A percentile compares a stretch with the other conserved stretches of the same genome.
These are phyloP conservation scores for Ormyrus rosae DNA, from an alignment of 2,888 invertebrate species.

Conservation along the genomic window DNA sequence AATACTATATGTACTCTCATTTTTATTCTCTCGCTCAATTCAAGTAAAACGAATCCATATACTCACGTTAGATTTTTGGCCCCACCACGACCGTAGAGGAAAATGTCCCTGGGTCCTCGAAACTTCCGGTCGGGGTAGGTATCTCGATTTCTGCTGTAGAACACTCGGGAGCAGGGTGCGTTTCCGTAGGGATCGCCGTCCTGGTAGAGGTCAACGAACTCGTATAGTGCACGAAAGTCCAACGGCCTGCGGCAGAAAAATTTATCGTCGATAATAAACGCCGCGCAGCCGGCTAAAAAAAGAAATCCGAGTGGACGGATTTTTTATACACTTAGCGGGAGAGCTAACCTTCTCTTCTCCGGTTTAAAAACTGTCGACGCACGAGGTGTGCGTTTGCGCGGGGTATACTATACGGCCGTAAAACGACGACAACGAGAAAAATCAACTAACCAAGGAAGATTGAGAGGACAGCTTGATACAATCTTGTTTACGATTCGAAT, in stretches of 20 bases:
- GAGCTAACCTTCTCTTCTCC: too few species aligned
- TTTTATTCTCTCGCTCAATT: too few species aligned
- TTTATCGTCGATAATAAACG: constrained; percentile 32
- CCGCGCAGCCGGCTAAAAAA: neutral
- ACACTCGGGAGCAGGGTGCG: constrained; percentile 86
- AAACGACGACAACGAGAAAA: too few species aligned
- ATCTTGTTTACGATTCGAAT: too few species aligned
- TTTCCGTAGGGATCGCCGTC: constrained; percentile 88
- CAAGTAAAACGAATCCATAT: neutral
- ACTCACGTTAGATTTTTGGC: constrained; percentile 86
- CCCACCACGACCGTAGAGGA: constrained; percentile 91
- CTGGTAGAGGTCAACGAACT: constrained; percentile 91
- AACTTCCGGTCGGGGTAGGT: constrained; percentile 85
- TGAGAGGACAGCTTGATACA: too few species aligned
- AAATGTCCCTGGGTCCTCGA: constrained; percentile 88
- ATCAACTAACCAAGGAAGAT: too few species aligned
- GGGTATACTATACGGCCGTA: too few species aligned
- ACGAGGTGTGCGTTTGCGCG: too few species aligned
- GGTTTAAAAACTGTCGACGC: too few species aligned
- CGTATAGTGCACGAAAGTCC: constrained; percentile 90
- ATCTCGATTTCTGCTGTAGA: constrained; percentile 81
- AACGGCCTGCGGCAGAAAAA: constrained; percentile 81
- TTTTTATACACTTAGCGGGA: too few species aligned
- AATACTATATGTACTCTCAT: too few species aligned
- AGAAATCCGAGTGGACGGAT: neutral